A percentile compares a stretch with the other conserved stretches of the same genome.
phyloP scores from a whole-genome alignment of 2,888 invertebrate genomes.

The Girardia tigrina region DNA sequence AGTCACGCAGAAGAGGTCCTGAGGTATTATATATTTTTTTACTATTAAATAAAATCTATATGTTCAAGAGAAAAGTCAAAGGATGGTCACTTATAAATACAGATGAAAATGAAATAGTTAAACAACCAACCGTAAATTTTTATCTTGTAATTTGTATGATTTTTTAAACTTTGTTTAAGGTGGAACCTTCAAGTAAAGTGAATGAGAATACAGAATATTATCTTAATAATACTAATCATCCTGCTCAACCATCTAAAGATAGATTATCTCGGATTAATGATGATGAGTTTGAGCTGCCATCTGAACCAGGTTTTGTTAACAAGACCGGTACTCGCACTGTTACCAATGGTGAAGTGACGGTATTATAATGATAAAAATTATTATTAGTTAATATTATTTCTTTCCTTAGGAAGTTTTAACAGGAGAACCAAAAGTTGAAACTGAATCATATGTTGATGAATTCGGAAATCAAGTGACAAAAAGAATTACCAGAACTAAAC shows the following conservation, averaged over 20 bases:
- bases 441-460: conserved; percentile 34
- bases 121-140: not conserved
- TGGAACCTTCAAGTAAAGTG: not conserved
- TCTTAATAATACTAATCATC: not conserved
- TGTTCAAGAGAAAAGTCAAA: conserved; percentile 26
- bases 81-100: conserved; percentile 27
- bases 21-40: not conserved
- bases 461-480: conserved; percentile 35
- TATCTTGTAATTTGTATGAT: not conserved
- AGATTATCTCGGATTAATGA: not conserved
- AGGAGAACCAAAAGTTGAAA: conserved; percentile 37
- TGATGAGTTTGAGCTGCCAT: not conserved
- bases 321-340: not conserved
- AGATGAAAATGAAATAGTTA: not conserved
- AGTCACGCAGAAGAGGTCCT: conserved; percentile 27
- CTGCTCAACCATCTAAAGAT: not conserved
- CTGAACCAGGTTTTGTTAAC: not conserved
- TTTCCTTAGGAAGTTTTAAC: not conserved
- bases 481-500: conserved; percentile 31
- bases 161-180: not conserved
- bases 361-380: not conserved
- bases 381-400: not conserved
- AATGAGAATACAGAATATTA: not conserved
- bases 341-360: not conserved
- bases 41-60: not conserved